Conservation (phyloP, 1,140 invertebrate species). For the Phthorimaea operculella region DNA sequence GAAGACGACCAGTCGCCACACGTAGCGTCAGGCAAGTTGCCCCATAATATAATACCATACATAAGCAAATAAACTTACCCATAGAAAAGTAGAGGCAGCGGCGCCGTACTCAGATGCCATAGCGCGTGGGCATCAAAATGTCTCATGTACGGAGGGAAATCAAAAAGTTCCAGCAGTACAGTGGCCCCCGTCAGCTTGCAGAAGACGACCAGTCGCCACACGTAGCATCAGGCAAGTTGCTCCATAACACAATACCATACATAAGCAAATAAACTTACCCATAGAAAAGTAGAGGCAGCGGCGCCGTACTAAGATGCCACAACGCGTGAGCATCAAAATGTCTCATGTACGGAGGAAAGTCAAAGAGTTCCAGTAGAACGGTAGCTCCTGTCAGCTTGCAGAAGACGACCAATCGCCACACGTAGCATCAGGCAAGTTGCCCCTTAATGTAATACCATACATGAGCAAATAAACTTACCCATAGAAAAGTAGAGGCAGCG, state of each 20-base stretch:
- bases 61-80: conserved; percentile 70
- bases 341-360: conserved; percentile 90
- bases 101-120: conserved; percentile 94
- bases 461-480: conserved; percentile 70
- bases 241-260: too few species aligned
- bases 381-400: conserved; percentile 45
- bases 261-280: too few species aligned
- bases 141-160: conserved; percentile 90
- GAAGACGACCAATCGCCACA: conserved; percentile 41
- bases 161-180: conserved; percentile 88
- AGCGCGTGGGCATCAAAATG: conserved; percentile 93
- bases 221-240: too few species aligned
- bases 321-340: conserved; percentile 93
- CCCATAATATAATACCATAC: too few species aligned
- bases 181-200: conserved; percentile 76
- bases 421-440: too few species aligned
- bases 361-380: conserved; percentile 88
- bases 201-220: conserved; percentile 78
- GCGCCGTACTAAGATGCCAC: conserved; percentile 94
- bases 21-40: too few species aligned
- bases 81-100: conserved; percentile 85
- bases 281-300: conserved; percentile 85
- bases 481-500: conserved; percentile 85
- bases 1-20: conserved; percentile 30
- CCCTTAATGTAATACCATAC: too few species aligned